Evolutionary conservation across 1,140 invertebrate genomes (phyloP).

Genomic region (Meloidogyne exigua): DNA sequence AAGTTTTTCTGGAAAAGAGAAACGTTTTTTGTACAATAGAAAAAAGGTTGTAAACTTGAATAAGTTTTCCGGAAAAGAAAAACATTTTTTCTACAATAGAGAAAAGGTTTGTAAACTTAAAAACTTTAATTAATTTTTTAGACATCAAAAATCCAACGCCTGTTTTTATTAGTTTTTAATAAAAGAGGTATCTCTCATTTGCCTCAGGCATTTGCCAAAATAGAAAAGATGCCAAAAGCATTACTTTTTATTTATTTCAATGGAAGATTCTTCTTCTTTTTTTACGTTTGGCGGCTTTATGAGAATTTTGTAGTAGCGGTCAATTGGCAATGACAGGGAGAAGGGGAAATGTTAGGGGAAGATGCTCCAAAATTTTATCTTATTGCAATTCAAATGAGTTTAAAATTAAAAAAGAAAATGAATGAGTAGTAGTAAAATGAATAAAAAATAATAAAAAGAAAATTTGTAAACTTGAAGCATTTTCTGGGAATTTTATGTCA

Average conservation of each 20-base stretch:
- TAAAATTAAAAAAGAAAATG: background rate
- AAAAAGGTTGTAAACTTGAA: background rate
- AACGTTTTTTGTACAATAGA: too few species aligned
- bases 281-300: background rate
- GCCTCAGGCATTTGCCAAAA: background rate
- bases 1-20: too few species aligned
- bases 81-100: too few species aligned
- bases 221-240: background rate
- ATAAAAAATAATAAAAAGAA: background rate
- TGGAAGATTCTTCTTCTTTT: background rate
- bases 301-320: background rate
- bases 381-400: conserved; percentile 2
- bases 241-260: background rate
- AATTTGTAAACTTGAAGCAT: background rate
- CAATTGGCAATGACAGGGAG: background rate
- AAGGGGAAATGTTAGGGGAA: background rate
- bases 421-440: too few species aligned
- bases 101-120: background rate
- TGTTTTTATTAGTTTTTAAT: background rate
- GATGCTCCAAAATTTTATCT: conserved; percentile 5
- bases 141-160: background rate
- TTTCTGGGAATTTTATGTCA: background rate
- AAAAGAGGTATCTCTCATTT: background rate
- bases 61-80: too few species aligned
- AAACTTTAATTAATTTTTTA: background rate